Evolutionary conservation across 2,113 vertebrate species (phyloP).

Genomic region (Kobus ellipsiprymnus): DNA sequence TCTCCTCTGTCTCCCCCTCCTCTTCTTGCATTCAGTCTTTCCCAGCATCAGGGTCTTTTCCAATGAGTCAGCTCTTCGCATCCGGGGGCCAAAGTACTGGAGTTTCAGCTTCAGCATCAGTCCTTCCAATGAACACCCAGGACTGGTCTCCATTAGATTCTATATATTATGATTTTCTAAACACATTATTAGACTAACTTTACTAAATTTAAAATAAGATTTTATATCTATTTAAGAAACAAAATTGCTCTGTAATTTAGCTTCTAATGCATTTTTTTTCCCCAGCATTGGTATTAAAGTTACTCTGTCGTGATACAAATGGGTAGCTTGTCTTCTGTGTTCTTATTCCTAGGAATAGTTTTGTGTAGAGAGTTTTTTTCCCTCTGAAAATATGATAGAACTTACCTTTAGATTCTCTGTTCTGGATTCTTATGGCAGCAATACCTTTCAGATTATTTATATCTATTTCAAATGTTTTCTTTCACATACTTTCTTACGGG

Average conservation of each 20-base stretch:
- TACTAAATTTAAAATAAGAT: background rate
- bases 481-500: background rate
- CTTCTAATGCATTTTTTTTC: background rate
- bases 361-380: background rate
- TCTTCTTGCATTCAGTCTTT: background rate
- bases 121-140: no score
- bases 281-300: background rate
- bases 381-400: background rate
- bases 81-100: background rate
- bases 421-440: background rate
- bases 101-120: background rate
- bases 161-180: background rate
- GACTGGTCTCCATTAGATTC: background rate
- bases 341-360: background rate
- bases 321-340: background rate
- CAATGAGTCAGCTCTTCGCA: background rate
- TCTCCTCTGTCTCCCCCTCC: accelerated
- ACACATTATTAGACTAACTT: background rate
- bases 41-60: background rate
- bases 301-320: background rate
- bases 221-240: conserved; percentile 12
- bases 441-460: background rate
- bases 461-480: background rate
- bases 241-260: background rate
- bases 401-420: background rate